These are phyloP conservation scores for Zosterops lateralis DNA, from an alignment of 2,113 vertebrate genomes.

Conservation along the genomic window DNA sequence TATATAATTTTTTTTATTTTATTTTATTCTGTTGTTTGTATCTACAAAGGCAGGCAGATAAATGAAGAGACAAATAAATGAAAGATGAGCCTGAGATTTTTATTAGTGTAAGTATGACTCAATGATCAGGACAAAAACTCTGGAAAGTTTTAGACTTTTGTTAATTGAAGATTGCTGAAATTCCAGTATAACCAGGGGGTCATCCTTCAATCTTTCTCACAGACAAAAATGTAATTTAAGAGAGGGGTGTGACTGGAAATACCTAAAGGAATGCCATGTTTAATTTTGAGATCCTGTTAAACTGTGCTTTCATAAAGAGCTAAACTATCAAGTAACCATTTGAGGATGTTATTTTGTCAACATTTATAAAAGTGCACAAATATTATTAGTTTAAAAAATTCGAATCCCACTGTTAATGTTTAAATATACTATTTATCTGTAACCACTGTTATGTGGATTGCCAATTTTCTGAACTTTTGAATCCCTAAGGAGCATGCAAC, in stretches of 20 bases:
- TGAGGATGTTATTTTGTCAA: neutral
- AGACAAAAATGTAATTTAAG: neutral
- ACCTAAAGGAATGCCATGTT: neutral
- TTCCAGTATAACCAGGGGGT: neutral
- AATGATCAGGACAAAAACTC: neutral
- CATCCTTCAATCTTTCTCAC: neutral
- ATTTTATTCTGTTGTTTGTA: neutral
- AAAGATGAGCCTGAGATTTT: constrained; percentile 33
- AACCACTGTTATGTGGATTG: neutral
- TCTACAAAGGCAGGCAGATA: neutral
- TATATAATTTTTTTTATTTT: neutral
- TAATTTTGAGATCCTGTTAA: neutral
- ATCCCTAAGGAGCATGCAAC: neutral
- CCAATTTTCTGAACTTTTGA: neutral
- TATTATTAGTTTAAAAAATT: neutral
- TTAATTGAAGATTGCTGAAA: constrained; percentile 17
- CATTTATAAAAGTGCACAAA: neutral
- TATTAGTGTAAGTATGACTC: constrained; percentile 9
- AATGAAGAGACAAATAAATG: neutral
- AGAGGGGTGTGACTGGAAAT: neutral
- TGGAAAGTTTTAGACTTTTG: constrained; percentile 6
- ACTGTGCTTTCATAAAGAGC: neutral
- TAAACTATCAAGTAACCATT: neutral
- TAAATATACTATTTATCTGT: neutral
- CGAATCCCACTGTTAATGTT: neutral